Evolutionary conservation across 92 coral and sea anemone species (phyloP), one percentile per base, ranked within the genome.

Genomic region (Diadumene lineata): DNA sequence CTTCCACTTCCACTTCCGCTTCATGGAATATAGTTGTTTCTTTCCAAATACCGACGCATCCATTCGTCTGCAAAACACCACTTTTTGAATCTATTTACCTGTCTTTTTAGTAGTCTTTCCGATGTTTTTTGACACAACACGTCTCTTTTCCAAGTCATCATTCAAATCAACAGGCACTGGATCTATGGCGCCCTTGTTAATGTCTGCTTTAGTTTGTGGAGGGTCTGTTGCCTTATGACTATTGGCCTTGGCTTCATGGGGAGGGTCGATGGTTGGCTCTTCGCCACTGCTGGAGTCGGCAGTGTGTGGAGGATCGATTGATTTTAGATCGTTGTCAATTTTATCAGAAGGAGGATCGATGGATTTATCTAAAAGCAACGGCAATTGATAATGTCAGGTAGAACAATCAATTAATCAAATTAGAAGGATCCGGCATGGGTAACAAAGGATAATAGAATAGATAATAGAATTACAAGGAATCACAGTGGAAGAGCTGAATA

Each of bases 71-170:
- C n/a, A n/a, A n/a, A n/a, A n/a, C n/a, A n/a, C n/a, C n/a, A n/a
- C n/a, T n/a, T n/a, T n/a, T n/a, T n/a, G n/a, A n/a, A n/a, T n/a
- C n/a, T n/a, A n/a, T 53, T 53, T 53, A 53, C 64, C 64, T 9
- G 64, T 58, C 64, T 22, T 58, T 22, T 6, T 58, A 53, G 31
- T 32, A 1, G 64, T 58, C 64, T 22, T 58, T 22, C 1, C 26
- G 31, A 23, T 58, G 64, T 3, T 21, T 53, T 53, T 53, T 13
- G 58, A 22, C 26, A 58, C 31, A 22, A 9, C 7, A 32, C 64
- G 64, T 58, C 64, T 58, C 64, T 58, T 58, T 22, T 58, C 31
- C 31, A 58, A 58, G 29, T 58, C 64, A 26, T 58, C 64, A 53
- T 15, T 53, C 58, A 53, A 53, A 3, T 53, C 58, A 22, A 7